Percentiles rank a stretch among this genome's conserved stretches.
phyloP scores from a whole-genome alignment of 2,797 vertebrate species.

The Myoxocephalus aenaeus region DNA sequence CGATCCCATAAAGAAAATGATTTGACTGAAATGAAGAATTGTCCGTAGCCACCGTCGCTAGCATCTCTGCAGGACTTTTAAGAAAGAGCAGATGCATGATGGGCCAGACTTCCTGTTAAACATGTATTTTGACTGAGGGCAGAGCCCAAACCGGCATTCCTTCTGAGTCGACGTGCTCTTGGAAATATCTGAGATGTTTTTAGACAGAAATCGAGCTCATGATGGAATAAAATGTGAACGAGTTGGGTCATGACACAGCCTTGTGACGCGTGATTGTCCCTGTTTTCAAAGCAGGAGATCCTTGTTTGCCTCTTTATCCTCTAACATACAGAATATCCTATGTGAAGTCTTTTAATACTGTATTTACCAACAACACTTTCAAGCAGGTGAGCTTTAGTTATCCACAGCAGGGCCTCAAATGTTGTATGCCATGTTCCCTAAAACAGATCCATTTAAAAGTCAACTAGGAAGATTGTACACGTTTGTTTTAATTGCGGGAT shows the following conservation, averaged over 20 bases:
- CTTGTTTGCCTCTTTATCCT: not conserved
- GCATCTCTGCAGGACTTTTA: conserved; percentile 34
- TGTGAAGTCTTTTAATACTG: not conserved
- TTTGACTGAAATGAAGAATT: not conserved
- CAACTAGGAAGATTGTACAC: not conserved
- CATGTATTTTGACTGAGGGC: conserved; percentile 50
- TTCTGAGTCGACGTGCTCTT: conserved; percentile 30
- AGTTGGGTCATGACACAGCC: conserved; percentile 57
- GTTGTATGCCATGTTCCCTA: not conserved
- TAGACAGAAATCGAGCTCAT: conserved; percentile 36
- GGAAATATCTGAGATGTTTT: conserved; percentile 50
- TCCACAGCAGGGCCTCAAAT: not conserved
- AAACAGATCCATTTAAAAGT: not conserved
- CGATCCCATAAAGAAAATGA: not conserved
- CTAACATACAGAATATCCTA: not conserved
- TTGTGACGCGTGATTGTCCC: conserved; percentile 17
- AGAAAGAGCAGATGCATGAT: conserved; percentile 34
- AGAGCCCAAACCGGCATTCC: conserved; percentile 37
- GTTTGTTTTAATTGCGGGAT: not conserved
- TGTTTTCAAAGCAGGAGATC: conserved; percentile 5
- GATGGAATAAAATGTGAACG: conserved; percentile 54
- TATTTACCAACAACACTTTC: not conserved
- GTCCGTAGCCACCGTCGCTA: not conserved
- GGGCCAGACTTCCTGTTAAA: conserved; percentile 62
- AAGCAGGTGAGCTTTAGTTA: not conserved